Base-by-base conservation (phyloP, 2,888 invertebrate genomes). In the Limenitis camilla region DNA sequence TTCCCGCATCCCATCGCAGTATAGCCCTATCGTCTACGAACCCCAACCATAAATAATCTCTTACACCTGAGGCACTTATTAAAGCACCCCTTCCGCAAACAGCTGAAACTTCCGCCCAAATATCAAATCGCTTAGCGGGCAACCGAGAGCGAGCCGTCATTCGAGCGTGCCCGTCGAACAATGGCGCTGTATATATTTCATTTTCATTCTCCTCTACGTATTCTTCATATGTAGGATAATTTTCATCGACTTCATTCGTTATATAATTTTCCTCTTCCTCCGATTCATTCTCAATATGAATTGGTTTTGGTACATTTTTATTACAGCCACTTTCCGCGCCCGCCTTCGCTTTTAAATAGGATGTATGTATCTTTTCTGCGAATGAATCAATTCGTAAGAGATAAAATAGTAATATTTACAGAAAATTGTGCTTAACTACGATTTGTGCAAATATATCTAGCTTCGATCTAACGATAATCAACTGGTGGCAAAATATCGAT, bases 31-130 rank as follows among this genome's bases (percentile, higher is more conserved):
- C 74, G 46, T 79, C 74, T 11, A 78, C 69, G 57, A 86, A 76
- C 38, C 87, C 87, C 44, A 87, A 72, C 86, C 85, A 87, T 58
- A 86, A 72, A 69, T 87, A 81, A 71, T 87, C 87, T 67, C 79
- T 78, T 30, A 66, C 69, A 38, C 87, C 87, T 30, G 78, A 74
- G 55, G 82, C 79, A 62, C 79, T 84, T 45, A 87, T 58, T 55
- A 87, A 65, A 36, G 83, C 73, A 7, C 87, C 87, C 53, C 72
- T 70, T 4, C 76, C 78, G 56, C 87, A 86, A 38, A 82, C 81
- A 6, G 81, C 71, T 5, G 85, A 79, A 29, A 87, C 81, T 61
- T 87, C 86, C 8, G 83, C 85, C 83, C 81, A 83, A 61, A 87
- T 80, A 63, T 87, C 86, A 58, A 87, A 87, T 45, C 76, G 74